These are phyloP conservation scores for Ctenochaetus hawaiiensis DNA, from an alignment of 2,797 vertebrate species.

Conservation along the genomic window DNA sequence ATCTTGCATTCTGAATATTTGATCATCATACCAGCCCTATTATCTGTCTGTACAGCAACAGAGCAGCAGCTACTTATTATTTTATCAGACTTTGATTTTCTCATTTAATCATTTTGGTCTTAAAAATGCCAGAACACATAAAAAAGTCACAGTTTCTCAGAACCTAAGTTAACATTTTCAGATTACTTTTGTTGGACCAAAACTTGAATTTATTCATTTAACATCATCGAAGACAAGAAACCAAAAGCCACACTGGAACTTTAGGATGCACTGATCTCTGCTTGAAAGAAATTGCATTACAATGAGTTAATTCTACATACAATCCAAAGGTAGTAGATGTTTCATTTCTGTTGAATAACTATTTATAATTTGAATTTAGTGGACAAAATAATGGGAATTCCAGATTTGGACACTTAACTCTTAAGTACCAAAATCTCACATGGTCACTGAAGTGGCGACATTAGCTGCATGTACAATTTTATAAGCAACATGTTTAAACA, in stretches of 20 bases:
- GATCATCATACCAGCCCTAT: not conserved
- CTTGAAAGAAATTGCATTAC: too few relatives aligned
- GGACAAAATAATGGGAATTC: not conserved
- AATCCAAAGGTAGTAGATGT: too few relatives aligned
- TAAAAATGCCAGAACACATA: not conserved
- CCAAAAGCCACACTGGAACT: too few relatives aligned
- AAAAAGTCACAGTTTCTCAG: not conserved
- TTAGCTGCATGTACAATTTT: not conserved
- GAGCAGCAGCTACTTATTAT: not conserved
- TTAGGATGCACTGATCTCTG: too few relatives aligned
- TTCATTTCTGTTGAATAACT: not conserved
- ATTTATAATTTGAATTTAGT: not conserved
- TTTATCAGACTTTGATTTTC: not conserved
- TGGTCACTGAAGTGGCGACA: not conserved
- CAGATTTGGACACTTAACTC: constrained; percentile 1
- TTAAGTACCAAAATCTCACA: not conserved
- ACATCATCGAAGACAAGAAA: not conserved
- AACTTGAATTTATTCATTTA: not conserved
- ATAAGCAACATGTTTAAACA: constrained; percentile 14
- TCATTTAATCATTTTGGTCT: not conserved
- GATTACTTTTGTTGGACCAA: not conserved
- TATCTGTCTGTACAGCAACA: not conserved
- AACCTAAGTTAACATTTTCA: not conserved
- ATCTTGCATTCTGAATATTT: not conserved
- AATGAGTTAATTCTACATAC: too few relatives aligned